These are phyloP conservation scores for Xylota segnis DNA, from an alignment of 2,888 invertebrate species.

Conservation along the genomic window DNA sequence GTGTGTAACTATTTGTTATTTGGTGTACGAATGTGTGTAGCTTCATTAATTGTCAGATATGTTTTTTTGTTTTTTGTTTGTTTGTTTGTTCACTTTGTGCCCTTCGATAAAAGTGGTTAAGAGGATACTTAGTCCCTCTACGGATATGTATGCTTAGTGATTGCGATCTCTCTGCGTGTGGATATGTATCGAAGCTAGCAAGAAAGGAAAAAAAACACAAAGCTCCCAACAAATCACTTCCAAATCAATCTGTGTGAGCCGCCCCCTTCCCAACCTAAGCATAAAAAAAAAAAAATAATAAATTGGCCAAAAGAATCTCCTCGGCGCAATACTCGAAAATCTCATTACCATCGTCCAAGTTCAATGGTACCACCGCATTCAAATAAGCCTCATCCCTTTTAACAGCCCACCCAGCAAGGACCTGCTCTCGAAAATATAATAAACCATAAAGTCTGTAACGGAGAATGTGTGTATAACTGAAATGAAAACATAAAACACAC, in stretches of 20 bases:
- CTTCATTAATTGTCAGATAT: constrained; percentile 61
- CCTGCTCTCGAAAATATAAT: constrained; percentile 58
- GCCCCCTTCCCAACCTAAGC: background rate
- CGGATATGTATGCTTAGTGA: constrained; percentile 70
- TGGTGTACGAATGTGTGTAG: constrained; percentile 9
- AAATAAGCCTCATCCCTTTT: constrained; percentile 49
- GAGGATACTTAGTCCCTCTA: constrained; percentile 19
- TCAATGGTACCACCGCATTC: constrained; percentile 33
- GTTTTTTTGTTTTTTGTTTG: no score
- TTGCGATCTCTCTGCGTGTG: constrained; percentile 38
- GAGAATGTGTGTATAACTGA: constrained; percentile 59
- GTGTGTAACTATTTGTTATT: constrained; percentile 15
- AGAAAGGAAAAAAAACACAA: background rate
- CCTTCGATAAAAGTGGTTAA: constrained; percentile 63
- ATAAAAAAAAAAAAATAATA: background rate
- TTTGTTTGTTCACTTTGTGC: constrained; percentile 70
- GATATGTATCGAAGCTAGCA: constrained; percentile 48
- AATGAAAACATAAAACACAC: constrained; percentile 75
- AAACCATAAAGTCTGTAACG: constrained; percentile 67
- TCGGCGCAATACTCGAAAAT: constrained; percentile 19
- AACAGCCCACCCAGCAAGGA: constrained; percentile 27
- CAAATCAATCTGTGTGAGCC: constrained; percentile 40
- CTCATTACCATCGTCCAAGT: constrained; percentile 38
- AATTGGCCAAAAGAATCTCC: constrained; percentile 35
- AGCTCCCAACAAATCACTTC: background rate